Evolutionary conservation across 2,888 invertebrate genomes (phyloP), one percentile per base, ranked within the genome.

Genomic region (Subacronicta megacephala): DNA sequence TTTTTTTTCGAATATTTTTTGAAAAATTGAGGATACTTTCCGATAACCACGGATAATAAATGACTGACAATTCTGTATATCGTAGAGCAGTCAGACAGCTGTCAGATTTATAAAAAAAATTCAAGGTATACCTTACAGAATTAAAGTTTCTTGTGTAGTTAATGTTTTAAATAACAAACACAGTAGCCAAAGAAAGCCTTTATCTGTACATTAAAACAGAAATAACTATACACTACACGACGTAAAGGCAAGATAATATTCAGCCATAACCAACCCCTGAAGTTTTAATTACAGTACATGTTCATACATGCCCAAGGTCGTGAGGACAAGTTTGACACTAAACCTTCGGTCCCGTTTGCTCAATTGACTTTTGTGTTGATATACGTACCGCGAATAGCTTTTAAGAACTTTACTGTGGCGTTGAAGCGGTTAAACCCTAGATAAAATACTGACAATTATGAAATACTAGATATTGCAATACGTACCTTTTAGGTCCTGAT

Each of bases 211-310:
- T 15, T 41, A 33, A 37, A 33, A 26, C 35, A 45, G 13, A 33
- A 13, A 26, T 26, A 12, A 20, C n/a, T n/a, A n/a, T n/a, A n/a
- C 47, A 47, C 31, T 53, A 43, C 9, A 41, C 29, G n/a, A 29
- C 36, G 15, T 13, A 36, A 56, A 33, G 13, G 16, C 42, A 57
- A 55, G 17, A 57, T 33, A 54, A 55, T 54, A 52, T 61, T 18
- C 29, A 37, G 29, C 26, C 43, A 62, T 44, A 31, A 44, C 29
- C 33, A 29, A 56, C 51, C 56, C 52, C 53, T 51, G 18, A 73
- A 75, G 75, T 75, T 73, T 63, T 72, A 73, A 73, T 72, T 57
- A 60, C 72, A 44, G 36, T 47, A 54, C 40, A 52, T 49, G 37
- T 53, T 45, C 55, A 41, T 40, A 54, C 26, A 26, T 10, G 26